phyloP scores from a whole-genome alignment of 2,113 vertebrate genomes.

The Trematomus loennbergii region DNA sequence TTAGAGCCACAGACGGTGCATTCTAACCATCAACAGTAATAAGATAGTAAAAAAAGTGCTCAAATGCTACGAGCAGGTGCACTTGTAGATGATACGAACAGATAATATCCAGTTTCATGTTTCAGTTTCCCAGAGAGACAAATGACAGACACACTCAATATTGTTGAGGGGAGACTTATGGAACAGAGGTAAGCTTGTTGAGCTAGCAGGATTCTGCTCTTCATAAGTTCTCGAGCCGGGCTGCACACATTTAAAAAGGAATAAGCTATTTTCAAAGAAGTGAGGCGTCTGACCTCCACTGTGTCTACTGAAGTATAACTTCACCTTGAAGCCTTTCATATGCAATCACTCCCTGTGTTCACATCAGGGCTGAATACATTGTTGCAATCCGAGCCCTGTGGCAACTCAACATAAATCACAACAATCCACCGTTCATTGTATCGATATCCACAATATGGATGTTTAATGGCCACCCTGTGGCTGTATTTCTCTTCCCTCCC shows the following conservation, averaged over 20 bases:
- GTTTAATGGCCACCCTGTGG: not conserved
- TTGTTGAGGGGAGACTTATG: not conserved
- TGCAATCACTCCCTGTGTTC: not conserved
- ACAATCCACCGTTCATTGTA: not conserved
- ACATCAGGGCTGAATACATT: not conserved
- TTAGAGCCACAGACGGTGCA: constrained; percentile 1
- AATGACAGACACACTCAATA: not conserved
- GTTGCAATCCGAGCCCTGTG: constrained; percentile 7
- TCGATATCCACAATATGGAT: not conserved
- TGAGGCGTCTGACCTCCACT: not conserved
- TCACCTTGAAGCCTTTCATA: constrained; percentile 18
- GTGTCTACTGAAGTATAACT: not conserved
- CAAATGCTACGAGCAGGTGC: not conserved
- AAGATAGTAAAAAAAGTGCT: not conserved
- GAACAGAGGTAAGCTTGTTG: not conserved
- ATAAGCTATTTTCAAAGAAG: not conserved
- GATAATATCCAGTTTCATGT: not conserved
- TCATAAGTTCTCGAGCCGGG: not conserved
- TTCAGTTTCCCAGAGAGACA: not conserved
- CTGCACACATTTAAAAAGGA: not conserved
- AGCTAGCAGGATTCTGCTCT: not conserved
- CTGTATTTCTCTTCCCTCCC: constrained; percentile 10
- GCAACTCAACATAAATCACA: constrained; percentile 15
- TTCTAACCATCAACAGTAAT: not conserved
- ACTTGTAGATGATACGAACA: not conserved